Conservation (phyloP, 2,888 invertebrate species). For the Ennomos fuscantarius region DNA sequence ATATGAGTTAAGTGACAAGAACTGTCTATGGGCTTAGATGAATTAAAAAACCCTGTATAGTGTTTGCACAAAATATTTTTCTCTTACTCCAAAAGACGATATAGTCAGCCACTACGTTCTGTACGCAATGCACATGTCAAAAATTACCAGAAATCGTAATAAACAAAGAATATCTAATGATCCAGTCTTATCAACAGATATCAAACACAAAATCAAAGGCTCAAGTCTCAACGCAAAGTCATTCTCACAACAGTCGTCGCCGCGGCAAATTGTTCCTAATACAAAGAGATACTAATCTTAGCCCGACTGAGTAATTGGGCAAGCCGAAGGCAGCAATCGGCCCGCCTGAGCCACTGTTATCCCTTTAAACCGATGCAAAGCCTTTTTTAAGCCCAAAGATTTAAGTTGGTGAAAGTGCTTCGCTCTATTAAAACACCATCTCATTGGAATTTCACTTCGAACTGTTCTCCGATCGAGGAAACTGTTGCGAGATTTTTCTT, state of each 20-base stretch:
- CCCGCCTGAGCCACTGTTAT: conserved; percentile 74
- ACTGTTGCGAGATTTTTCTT: conserved; percentile 13
- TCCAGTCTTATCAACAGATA: not conserved
- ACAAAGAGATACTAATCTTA: conserved; percentile 70
- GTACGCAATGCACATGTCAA: no score
- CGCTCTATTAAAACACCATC: conserved; percentile 82
- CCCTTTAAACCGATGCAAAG: conserved; percentile 83
- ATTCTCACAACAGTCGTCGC: conserved; percentile 47
- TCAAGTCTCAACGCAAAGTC: conserved; percentile 42
- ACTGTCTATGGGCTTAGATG: no score
- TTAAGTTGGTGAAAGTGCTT: conserved; percentile 83
- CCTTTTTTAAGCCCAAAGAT: conserved; percentile 84
- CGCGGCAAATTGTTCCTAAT: conserved; percentile 51
- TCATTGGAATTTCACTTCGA: conserved; percentile 64
- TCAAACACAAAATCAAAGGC: conserved; percentile 35
- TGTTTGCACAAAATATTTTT: no score
- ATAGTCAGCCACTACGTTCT: no score
- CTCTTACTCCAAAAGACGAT: no score
- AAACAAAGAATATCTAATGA: no score
- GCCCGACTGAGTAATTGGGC: conserved; percentile 77
- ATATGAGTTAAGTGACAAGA: no score
- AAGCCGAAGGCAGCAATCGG: conserved; percentile 79
- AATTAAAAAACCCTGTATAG: no score
- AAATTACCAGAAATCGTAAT: no score
- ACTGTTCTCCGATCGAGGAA: conserved; percentile 44